These are phyloP conservation scores for Malurus elegans DNA, from an alignment of 2,113 vertebrate species.

Conservation along the genomic window DNA sequence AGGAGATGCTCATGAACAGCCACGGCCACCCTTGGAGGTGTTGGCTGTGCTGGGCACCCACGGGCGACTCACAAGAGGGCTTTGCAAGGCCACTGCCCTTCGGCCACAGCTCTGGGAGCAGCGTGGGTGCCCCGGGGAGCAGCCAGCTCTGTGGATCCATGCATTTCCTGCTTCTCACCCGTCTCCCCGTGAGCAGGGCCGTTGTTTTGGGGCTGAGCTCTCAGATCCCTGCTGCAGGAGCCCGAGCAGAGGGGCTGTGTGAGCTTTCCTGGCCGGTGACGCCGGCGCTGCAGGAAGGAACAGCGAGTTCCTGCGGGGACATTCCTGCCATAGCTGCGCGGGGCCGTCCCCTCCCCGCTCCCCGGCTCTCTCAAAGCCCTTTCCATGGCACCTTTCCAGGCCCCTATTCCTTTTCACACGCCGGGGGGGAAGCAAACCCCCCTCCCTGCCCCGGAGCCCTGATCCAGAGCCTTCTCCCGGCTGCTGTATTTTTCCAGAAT, in stretches of 20 bases:
- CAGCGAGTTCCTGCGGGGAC: slow-evolving; percentile 68
- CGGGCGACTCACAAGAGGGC: rapidly evolving
- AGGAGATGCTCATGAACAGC: not conserved
- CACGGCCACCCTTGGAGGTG: not conserved
- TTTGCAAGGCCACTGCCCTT: not conserved
- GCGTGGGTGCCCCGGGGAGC: rapidly evolving
- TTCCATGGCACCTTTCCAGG: slow-evolving; percentile 43
- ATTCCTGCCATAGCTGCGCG: slow-evolving; percentile 56
- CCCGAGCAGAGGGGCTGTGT: not conserved
- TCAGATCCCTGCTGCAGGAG: not conserved
- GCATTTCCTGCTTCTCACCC: rapidly evolving
- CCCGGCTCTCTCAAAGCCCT: slow-evolving; percentile 1
- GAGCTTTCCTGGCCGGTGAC: slow-evolving; percentile 48
- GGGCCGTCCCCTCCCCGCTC: not conserved
- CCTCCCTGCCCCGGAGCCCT: not conserved
- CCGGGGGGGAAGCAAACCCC: not conserved
- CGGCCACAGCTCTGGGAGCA: not conserved
- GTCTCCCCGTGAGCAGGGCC: not conserved
- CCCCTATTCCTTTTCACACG: slow-evolving; percentile 8
- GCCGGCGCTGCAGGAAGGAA: slow-evolving; percentile 60
- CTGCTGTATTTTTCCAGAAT: slow-evolving; percentile 43
- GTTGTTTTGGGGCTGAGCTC: not conserved
- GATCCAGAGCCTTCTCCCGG: slow-evolving; percentile 24
- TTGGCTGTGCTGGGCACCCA: not conserved
- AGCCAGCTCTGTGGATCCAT: rapidly evolving